Evolutionary conservation across 2,797 vertebrate genomes (phyloP).

Genomic region (Glossophaga mutica): DNA sequence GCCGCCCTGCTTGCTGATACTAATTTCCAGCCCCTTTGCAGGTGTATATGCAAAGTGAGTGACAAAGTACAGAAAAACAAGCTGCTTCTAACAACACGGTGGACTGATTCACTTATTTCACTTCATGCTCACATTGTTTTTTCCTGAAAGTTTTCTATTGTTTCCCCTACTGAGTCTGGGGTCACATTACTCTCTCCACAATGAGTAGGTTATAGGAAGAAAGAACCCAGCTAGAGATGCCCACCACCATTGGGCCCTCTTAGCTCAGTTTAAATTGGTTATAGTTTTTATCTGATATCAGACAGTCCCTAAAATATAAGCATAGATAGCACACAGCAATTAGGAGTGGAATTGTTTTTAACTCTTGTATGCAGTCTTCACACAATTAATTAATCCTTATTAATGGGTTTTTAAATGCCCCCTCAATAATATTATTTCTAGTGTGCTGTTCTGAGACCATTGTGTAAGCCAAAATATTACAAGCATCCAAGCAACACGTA

Average conservation of each 20-base stretch:
- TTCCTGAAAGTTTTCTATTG: background rate
- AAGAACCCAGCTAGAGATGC: background rate
- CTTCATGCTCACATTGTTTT: background rate
- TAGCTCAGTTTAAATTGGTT: background rate
- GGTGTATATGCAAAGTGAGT: background rate
- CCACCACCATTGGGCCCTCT: too few relatives aligned
- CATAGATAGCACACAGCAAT: background rate
- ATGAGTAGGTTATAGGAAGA: background rate
- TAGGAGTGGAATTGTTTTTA: background rate
- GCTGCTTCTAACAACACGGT: background rate
- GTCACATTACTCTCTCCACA: background rate
- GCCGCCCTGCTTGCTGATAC: background rate
- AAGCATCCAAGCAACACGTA: constrained; percentile 7
- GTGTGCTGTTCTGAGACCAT: constrained; percentile 29
- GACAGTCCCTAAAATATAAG: background rate
- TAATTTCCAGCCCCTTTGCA: background rate
- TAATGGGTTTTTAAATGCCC: background rate
- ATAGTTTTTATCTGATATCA: background rate
- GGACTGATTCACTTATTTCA: background rate
- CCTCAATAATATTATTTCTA: constrained; percentile 26
- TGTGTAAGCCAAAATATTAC: constrained; percentile 24
- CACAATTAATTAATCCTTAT: constrained; percentile 7
- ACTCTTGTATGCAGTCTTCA: background rate
- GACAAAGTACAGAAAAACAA: background rate
- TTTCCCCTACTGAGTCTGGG: background rate